Base-by-base conservation (phyloP, 2,888 invertebrate genomes). In the Callyntrura guangdongensis region DNA sequence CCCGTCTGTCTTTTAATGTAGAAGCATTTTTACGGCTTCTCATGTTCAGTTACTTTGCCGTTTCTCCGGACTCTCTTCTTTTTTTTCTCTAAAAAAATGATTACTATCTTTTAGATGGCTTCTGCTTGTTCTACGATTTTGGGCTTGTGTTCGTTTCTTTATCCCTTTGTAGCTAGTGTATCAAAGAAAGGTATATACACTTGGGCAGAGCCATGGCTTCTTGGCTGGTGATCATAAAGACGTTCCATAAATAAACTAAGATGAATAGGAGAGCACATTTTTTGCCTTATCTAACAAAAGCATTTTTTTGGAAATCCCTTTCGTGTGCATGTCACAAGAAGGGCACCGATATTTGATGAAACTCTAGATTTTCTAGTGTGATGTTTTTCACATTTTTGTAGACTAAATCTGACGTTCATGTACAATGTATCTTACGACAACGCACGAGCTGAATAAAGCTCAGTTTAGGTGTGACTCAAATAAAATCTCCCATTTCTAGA, bases 211-310 rank as follows among this genome's bases (percentile, higher is more conserved):
- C 3, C 79, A 25, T 56, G 25, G 4, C n/a, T 49, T 53, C 20
- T 25, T 64, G 64, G 47, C n/a, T 56, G 47, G 45, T 20, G 36
- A 36, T 53, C 49, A 49, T 45, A 74, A 84, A 77, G 14, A 49
- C 64, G 83, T 77, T 89, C 49, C 49, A 89, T 84, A 89, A 89
- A 89, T 89, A 89, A 89, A 89, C 89, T 74, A 72, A 49, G 64
- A 82, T 25, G 69, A n/a, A 45, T 17, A 36, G 36, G 53, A 14
- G 17, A 47, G 47, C 0, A 45, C 56, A 79, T 56, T 27, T 64
- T 17, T 64, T 14, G 4, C 25, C 53, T 36, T 20, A 14, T 79
- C 56, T 36, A 67, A n/a, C 53, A 47, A 69, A 61, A 59, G 47
- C 45, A 27, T 72, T 82, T 82, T 67, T 25, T 47, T 81, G 45